Evolutionary conservation across 1,140 invertebrate species (phyloP).

Genomic region (Trissolcus basalis): DNA sequence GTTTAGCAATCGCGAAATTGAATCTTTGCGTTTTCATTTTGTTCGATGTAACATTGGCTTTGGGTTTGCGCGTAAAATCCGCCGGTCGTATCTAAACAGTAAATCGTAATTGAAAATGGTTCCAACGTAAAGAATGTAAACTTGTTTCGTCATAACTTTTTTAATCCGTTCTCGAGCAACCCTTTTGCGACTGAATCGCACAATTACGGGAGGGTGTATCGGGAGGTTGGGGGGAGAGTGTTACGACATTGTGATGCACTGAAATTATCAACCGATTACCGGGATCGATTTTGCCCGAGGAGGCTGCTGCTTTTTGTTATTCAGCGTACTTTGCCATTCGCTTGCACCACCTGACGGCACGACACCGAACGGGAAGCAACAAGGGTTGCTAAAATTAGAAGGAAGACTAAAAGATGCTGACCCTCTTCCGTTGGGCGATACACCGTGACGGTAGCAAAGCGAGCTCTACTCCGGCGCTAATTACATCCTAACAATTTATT

Average conservation of each 20-base stretch:
- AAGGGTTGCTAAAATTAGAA: conserved; percentile 20
- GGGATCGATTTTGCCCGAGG: conserved; percentile 7
- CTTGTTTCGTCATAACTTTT: conserved; percentile 8
- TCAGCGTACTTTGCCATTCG: conserved; percentile 37
- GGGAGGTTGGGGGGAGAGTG: conserved; percentile 35
- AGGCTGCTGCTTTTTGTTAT: conserved; percentile 25
- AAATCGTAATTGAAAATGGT: conserved; percentile 40
- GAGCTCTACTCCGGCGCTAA: conserved; percentile 34
- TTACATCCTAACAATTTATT: conserved; percentile 56
- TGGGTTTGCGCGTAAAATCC: background rate
- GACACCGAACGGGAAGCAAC: conserved; percentile 22
- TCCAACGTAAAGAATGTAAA: conserved; percentile 17
- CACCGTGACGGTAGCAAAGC: conserved; percentile 28
- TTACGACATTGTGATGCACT: conserved; percentile 46
- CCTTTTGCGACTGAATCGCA: conserved; percentile 23
- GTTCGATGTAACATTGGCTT: conserved; percentile 10
- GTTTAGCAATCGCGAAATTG: background rate
- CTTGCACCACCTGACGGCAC: conserved; percentile 21
- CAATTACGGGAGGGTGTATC: conserved; percentile 41
- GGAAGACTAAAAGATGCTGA: conserved; percentile 12
- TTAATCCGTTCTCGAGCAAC: conserved; percentile 20
- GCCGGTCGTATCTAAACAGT: conserved; percentile 3
- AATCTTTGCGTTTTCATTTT: background rate
- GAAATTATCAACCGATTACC: conserved; percentile 54
- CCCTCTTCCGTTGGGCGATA: conserved; percentile 11